Percentiles rank a stretch among this genome's conserved stretches.
Evolutionary conservation across 2,888 invertebrate species (phyloP).

Genomic region (Nephrotoma appendiculata): DNA sequence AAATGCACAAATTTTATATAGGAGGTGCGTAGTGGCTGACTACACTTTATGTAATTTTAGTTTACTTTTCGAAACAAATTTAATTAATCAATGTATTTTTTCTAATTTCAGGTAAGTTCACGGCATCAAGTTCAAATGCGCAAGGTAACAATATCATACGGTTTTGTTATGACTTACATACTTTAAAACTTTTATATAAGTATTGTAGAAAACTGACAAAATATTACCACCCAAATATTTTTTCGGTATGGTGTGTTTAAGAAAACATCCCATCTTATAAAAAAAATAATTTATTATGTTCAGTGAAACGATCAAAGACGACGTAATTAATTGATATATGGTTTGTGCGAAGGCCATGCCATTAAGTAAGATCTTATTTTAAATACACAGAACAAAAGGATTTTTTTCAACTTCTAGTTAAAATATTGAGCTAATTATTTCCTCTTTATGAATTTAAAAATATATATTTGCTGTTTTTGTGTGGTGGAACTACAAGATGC

Average conservation of each 20-base stretch:
- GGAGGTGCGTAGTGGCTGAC: too few relatives aligned
- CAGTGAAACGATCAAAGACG: neutral
- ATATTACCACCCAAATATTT: neutral
- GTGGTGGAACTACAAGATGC: neutral
- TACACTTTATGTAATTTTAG: too few relatives aligned
- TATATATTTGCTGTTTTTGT: neutral
- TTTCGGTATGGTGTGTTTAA: neutral
- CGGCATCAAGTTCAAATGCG: neutral
- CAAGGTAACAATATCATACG: neutral
- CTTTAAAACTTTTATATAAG: neutral
- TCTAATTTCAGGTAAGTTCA: neutral
- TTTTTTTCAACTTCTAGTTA: neutral
- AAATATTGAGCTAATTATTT: neutral
- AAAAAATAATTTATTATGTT: neutral
- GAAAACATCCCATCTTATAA: neutral
- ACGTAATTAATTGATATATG: neutral
- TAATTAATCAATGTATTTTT: neutral
- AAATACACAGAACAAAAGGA: neutral
- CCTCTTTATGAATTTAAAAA: neutral
- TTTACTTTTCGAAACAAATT: neutral
- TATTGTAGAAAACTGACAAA: neutral
- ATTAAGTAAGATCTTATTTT: neutral
- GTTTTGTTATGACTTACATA: neutral
- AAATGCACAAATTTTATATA: too few relatives aligned
- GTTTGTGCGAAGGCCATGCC: neutral